Percentiles rank a stretch among this genome's conserved stretches.
Evolutionary conservation across 2,888 invertebrate species (phyloP).

Genomic region (Linnaemya vulpina): DNA sequence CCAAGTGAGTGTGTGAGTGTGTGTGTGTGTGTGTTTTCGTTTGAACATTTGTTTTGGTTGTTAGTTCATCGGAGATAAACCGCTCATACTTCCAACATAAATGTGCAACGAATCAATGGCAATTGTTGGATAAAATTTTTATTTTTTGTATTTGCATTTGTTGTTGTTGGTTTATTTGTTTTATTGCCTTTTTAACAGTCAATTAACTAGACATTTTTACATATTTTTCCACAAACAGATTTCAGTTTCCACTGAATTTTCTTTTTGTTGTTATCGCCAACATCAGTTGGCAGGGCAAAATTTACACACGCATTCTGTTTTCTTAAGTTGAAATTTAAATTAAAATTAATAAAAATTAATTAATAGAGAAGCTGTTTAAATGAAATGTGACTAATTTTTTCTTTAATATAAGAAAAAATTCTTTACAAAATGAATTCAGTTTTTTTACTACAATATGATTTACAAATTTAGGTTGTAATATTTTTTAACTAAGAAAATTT

Average conservation of each 20-base stretch:
- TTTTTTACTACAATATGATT: too few species aligned
- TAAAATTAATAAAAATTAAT: background rate
- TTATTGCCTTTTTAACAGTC: slow-evolving; percentile 72
- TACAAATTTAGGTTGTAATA: too few species aligned
- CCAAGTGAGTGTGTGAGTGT: slow-evolving; percentile 29
- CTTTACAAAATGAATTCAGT: too few species aligned
- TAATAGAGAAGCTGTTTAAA: too few species aligned
- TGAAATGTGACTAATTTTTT: too few species aligned
- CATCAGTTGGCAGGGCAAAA: slow-evolving; percentile 26
- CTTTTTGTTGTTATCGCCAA: slow-evolving; percentile 5
- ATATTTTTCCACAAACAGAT: slow-evolving; percentile 35
- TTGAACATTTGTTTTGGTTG: slow-evolving; percentile 53
- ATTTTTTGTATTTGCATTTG: slow-evolving; percentile 21
- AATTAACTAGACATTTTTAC: slow-evolving; percentile 60
- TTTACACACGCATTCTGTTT: background rate
- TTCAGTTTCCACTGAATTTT: slow-evolving; percentile 14
- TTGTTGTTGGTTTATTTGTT: slow-evolving; percentile 67
- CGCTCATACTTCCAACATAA: slow-evolving; percentile 7
- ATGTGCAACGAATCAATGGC: slow-evolving; percentile 65
- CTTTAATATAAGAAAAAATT: too few species aligned
- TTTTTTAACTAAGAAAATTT: too few species aligned
- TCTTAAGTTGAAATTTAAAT: background rate
- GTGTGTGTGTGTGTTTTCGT: slow-evolving; percentile 30
- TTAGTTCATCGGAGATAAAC: slow-evolving; percentile 66
- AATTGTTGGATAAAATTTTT: slow-evolving; percentile 49